Conservation (phyloP, 2,797 vertebrate species). For the Hydrolagus colliei region DNA sequence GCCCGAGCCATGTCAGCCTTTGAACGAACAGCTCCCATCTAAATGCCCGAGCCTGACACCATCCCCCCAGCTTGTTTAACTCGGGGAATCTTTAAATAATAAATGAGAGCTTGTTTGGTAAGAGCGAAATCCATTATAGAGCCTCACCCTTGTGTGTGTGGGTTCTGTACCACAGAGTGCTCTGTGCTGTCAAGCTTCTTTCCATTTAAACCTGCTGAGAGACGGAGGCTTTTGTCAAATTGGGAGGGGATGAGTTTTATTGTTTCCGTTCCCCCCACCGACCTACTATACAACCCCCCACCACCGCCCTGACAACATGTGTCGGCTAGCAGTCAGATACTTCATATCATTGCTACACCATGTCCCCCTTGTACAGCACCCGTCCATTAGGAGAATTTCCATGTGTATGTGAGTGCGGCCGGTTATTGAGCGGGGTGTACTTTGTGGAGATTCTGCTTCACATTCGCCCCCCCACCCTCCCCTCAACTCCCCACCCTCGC, state of each 20-base stretch:
- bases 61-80: slow-evolving; percentile 32
- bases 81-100: slow-evolving; percentile 29
- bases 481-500: too few relatives aligned
- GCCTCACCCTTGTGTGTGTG: slow-evolving; percentile 22
- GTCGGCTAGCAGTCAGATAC: slow-evolving; percentile 6
- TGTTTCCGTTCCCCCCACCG: neutral
- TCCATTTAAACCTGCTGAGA: slow-evolving; percentile 24
- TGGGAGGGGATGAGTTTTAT: slow-evolving; percentile 1
- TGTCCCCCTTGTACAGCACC: neutral
- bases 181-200: slow-evolving; percentile 18
- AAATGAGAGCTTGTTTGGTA: slow-evolving; percentile 31
- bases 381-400: neutral
- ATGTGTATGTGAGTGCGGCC: neutral
- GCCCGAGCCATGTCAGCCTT: slow-evolving; percentile 11
- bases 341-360: slow-evolving; percentile 11
- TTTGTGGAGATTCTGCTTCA: too few relatives aligned
- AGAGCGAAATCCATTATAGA: slow-evolving; percentile 31
- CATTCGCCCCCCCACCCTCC: too few relatives aligned
- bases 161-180: slow-evolving; percentile 29
- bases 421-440: too few relatives aligned
- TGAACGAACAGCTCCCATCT: slow-evolving; percentile 23
- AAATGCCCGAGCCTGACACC: slow-evolving; percentile 30
- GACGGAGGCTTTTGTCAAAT: slow-evolving; percentile 11
- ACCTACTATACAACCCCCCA: too few relatives aligned
- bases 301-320: neutral